Conservation (phyloP, 2,888 invertebrate species). For the Drosophila multiciliata region DNA sequence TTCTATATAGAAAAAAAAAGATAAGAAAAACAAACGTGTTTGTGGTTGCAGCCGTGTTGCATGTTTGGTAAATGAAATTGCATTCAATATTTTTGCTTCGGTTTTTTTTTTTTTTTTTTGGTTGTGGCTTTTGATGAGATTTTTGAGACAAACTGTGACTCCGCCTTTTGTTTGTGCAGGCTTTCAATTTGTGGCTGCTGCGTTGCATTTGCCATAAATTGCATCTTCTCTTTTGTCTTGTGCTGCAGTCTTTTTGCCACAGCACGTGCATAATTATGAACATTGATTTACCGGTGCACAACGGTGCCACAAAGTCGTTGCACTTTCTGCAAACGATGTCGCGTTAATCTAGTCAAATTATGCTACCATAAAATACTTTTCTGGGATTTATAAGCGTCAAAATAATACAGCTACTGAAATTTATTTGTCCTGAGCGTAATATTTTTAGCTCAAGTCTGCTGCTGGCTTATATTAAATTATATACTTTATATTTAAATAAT, state of each 20-base stretch:
- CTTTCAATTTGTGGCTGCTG: slow-evolving; percentile 67
- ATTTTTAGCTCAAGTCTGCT: neutral
- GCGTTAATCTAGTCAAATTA: slow-evolving; percentile 7
- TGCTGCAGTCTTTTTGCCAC: slow-evolving; percentile 33
- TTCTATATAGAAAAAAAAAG: slow-evolving; percentile 38
- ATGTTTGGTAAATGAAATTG: slow-evolving; percentile 70
- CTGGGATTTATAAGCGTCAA: neutral
- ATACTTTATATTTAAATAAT: neutral
- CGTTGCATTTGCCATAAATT: slow-evolving; percentile 64
- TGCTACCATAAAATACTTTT: neutral
- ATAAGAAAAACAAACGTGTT: slow-evolving; percentile 30
- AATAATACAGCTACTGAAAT: neutral
- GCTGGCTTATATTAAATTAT: neutral
- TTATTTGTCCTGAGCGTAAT: neutral
- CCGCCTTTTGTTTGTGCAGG: slow-evolving; percentile 59
- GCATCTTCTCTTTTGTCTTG: slow-evolving; percentile 28
- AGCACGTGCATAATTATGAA: slow-evolving; percentile 61
- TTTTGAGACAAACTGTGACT: slow-evolving; percentile 33
- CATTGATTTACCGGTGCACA: slow-evolving; percentile 34
- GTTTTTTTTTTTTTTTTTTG: slow-evolving; percentile 33
- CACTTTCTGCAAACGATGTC: neutral
- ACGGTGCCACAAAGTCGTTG: neutral
- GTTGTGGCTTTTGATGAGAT: slow-evolving; percentile 64
- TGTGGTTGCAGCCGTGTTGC: slow-evolving; percentile 34
- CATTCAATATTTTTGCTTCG: slow-evolving; percentile 73